Conservation (phyloP, 2,888 invertebrate genomes). For the Caenorhabditis drosophilae region DNA sequence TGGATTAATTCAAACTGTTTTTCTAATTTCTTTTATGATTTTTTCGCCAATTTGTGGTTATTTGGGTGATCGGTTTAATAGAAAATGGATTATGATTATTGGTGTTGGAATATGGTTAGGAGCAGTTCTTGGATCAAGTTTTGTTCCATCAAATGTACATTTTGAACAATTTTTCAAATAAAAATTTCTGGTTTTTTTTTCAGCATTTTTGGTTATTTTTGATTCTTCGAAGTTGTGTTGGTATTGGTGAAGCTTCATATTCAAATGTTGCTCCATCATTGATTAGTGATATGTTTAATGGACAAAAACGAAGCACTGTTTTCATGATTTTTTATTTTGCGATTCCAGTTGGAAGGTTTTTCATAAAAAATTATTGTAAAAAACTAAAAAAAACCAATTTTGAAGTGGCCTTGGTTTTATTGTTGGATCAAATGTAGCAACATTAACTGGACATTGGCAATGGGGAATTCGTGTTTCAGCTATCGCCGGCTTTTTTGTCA, state of each 20-base stretch:
- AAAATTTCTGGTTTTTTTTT: too few species aligned
- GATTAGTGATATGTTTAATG: slow-evolving; percentile 88
- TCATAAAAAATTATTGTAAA: not conserved
- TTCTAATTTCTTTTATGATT: slow-evolving; percentile 94
- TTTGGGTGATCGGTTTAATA: slow-evolving; percentile 91
- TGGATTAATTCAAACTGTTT: slow-evolving; percentile 92
- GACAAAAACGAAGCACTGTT: slow-evolving; percentile 82
- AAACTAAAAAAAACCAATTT: not conserved
- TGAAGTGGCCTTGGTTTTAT: slow-evolving; percentile 90
- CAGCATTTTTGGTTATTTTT: slow-evolving; percentile 81
- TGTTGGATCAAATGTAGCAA: slow-evolving; percentile 86
- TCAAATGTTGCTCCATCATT: slow-evolving; percentile 98
- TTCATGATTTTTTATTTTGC: slow-evolving; percentile 96
- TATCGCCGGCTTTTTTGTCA: slow-evolving; percentile 42
- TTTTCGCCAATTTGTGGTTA: slow-evolving; percentile 97
- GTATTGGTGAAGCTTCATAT: slow-evolving; percentile 96
- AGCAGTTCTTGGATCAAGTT: slow-evolving; percentile 89
- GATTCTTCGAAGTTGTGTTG: slow-evolving; percentile 86
- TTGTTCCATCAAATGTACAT: slow-evolving; percentile 77
- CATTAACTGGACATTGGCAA: slow-evolving; percentile 80
- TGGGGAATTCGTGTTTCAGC: slow-evolving; percentile 89
- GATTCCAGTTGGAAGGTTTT: slow-evolving; percentile 79
- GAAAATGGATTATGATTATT: slow-evolving; percentile 86
- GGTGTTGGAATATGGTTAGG: slow-evolving; percentile 92
- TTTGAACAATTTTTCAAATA: too few species aligned